Evolutionary conservation across 2,888 invertebrate genomes (phyloP), one percentile per base, ranked within the genome.

Genomic region (Acleris laterana): DNA sequence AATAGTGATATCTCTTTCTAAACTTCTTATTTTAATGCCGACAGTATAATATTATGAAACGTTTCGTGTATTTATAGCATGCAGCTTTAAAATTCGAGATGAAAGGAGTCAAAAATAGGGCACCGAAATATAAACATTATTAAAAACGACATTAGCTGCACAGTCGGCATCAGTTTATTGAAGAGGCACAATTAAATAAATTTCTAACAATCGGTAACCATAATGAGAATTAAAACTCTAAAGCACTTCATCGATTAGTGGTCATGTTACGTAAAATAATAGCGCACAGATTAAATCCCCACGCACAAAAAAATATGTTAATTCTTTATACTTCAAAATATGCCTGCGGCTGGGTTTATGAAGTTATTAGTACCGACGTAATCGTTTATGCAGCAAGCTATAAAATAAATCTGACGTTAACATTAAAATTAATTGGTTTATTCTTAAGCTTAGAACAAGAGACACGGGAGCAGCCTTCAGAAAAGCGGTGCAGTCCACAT

Each of bases 1-100:
- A 60, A 65, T 51, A 61, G 50, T 51, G 44, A 65, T 64, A 48
- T 65, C 19, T 56, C 55, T 60, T 53, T 59, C 42, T 65, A 60
- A 42, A 44, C 20, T 55, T 53, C 13, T 38, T 63, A 63, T 48
- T 59, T 64, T 28, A 64, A 28, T 49, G 53, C 42, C 53, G 59
- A 53, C 55, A 11, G 28, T 60, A 49, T 46, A 6, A 46, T 48
- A 38, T 59, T 59, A 38, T 38, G 25, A 49, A 59, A 64, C 46
- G 7, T 50, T 38, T 32, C 25, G 51, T n/a, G 20, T 65, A 46
- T 55, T 60, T 56, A 60, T 55, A 55, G 44, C 5, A 55, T n/a
- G n/a, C 13, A 20, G n/a, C 49, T 48, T 52, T 55, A 38, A 55
- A 46, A 62, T 56, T 42, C 22, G 17, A 61, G 60, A 65, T 61